Evolutionary conservation across 2,888 invertebrate species (phyloP).

Genomic region (Brachyptera putata): DNA sequence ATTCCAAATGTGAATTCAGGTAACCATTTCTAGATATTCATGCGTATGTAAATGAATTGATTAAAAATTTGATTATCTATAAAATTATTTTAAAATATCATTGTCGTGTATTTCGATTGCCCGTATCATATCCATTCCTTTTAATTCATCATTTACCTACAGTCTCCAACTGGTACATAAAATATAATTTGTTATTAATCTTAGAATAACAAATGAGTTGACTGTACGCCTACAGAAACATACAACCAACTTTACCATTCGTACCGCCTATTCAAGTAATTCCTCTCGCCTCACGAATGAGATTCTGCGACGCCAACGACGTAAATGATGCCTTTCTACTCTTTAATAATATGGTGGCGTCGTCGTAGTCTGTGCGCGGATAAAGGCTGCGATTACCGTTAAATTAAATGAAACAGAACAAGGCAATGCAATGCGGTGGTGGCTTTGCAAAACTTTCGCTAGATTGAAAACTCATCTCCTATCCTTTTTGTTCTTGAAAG

Average conservation of each 20-base stretch:
- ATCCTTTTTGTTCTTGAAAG: background rate
- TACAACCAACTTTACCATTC: background rate
- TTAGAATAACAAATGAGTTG: too few relatives aligned
- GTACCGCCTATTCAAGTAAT: background rate
- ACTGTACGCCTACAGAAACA: too few relatives aligned
- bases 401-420: constrained; percentile 7
- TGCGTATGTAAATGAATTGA: too few relatives aligned
- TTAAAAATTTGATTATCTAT: too few relatives aligned
- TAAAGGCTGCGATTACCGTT: constrained; percentile 5
- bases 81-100: too few relatives aligned
- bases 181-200: too few relatives aligned
- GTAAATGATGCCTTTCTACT: background rate
- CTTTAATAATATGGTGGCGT: background rate
- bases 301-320: background rate
- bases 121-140: too few relatives aligned
- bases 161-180: too few relatives aligned
- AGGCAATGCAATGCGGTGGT: background rate
- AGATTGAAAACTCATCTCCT: constrained; percentile 13
- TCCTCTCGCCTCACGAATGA: background rate
- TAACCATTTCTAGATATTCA: too few relatives aligned
- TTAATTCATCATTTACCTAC: too few relatives aligned
- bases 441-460: background rate
- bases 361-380: background rate
- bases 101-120: too few relatives aligned
- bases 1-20: too few relatives aligned